Evolutionary conservation across 2,888 invertebrate genomes (phyloP).

Genomic region (Marronus borbonicus): DNA sequence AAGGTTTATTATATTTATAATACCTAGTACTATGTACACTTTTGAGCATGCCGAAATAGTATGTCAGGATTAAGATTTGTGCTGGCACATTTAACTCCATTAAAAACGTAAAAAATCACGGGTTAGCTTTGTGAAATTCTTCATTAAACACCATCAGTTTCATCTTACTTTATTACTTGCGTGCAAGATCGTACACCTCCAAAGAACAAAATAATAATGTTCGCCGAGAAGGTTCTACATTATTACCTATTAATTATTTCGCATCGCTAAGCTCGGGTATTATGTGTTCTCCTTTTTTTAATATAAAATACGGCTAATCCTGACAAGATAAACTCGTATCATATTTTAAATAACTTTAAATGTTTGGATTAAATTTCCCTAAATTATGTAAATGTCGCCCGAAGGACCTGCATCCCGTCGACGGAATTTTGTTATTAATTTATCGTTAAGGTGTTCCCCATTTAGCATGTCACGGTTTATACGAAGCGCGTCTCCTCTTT

Average conservation of each 20-base stretch:
- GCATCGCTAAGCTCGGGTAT: background rate
- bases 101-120: background rate
- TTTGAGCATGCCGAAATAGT: no score
- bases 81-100: no score
- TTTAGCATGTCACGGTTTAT: slow-evolving; percentile 25
- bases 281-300: slow-evolving; percentile 16
- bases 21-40: no score
- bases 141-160: no score
- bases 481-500: background rate
- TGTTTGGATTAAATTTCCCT: slow-evolving; percentile 36
- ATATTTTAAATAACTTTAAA: slow-evolving; percentile 37
- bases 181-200: background rate
- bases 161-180: background rate
- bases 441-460: slow-evolving; percentile 33
- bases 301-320: slow-evolving; percentile 26
- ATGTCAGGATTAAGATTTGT: no score
- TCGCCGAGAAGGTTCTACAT: background rate
- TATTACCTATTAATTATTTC: slow-evolving; percentile 21
- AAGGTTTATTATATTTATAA: no score
- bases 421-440: slow-evolving; percentile 35
- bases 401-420: slow-evolving; percentile 4
- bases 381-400: slow-evolving; percentile 38
- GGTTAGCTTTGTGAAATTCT: no score
- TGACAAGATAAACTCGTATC: slow-evolving; percentile 33
- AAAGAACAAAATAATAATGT: background rate